These are phyloP conservation scores for Drosophila mercatorum DNA, from an alignment of 2,888 invertebrate genomes.

Conservation along the genomic window DNA sequence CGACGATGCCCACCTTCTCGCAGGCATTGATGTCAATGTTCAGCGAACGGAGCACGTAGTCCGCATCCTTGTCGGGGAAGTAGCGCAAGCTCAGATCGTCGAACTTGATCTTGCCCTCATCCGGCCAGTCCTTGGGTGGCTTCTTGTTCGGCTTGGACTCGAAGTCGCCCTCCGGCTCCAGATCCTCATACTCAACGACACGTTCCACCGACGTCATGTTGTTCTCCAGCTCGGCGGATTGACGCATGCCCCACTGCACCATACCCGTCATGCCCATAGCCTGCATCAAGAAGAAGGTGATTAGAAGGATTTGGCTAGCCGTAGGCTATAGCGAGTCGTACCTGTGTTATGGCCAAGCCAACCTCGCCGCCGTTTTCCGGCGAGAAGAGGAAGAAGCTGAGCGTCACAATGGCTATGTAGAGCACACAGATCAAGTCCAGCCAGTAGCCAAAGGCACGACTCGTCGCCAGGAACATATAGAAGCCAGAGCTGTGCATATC, in stretches of 20 bases:
- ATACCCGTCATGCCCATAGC: constrained; percentile 91
- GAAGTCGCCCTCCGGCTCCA: constrained; percentile 86
- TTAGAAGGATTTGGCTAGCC: neutral
- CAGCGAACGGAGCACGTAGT: constrained; percentile 90
- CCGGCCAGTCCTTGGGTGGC: constrained; percentile 90
- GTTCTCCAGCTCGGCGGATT: constrained; percentile 94
- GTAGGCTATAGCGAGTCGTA: neutral
- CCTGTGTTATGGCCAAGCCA: constrained; percentile 89
- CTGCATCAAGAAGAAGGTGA: constrained; percentile 72
- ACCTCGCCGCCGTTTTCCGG: constrained; percentile 90
- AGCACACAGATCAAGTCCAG: constrained; percentile 94
- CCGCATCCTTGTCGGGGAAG: constrained; percentile 86
- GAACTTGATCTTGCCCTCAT: constrained; percentile 89
- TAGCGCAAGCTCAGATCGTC: constrained; percentile 90
- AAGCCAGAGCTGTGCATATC: constrained; percentile 96
- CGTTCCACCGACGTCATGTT: constrained; percentile 96
- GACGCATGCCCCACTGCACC: constrained; percentile 93
- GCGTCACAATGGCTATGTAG: constrained; percentile 93
- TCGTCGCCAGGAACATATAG: constrained; percentile 94
- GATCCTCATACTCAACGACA: constrained; percentile 88
- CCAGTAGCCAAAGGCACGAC: constrained; percentile 97
- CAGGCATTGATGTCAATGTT: constrained; percentile 87
- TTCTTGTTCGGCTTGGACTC: constrained; percentile 88
- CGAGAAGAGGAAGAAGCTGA: constrained; percentile 91
- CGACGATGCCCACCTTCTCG: constrained; percentile 90